Evolutionary conservation across 2,797 vertebrate genomes (phyloP).

Genomic region (Eulemur coronatus): DNA sequence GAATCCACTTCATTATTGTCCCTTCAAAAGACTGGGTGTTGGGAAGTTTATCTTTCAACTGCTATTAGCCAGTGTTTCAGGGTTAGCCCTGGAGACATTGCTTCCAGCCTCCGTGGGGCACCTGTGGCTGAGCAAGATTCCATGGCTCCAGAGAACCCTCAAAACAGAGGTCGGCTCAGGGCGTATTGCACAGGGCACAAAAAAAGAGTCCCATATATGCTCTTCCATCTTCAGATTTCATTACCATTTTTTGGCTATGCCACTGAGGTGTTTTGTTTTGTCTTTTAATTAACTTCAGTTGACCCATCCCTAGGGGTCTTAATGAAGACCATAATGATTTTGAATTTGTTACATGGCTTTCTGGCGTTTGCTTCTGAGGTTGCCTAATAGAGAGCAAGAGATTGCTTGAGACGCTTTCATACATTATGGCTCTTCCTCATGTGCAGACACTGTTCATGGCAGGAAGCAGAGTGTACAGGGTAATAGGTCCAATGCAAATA

Average conservation of each 20-base stretch:
- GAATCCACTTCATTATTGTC: not conserved
- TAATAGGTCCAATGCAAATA: not conserved
- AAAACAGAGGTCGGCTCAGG: not conserved
- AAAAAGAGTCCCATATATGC: not conserved
- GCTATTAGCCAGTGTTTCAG: not conserved
- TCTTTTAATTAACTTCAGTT: not conserved
- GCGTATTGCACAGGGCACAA: not conserved
- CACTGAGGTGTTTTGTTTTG: not conserved
- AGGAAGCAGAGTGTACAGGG: not conserved
- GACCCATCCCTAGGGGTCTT: not conserved
- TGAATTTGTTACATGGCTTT: not conserved
- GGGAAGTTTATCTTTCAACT: not conserved
- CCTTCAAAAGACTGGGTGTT: not conserved
- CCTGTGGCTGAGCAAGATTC: not conserved
- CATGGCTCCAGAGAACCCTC: not conserved
- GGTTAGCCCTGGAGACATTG: not conserved
- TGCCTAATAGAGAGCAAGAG: not conserved
- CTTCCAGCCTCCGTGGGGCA: not conserved
- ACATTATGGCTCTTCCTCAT: not conserved
- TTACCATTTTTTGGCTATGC: not conserved
- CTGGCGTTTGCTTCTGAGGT: not conserved
- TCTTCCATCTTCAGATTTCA: not conserved
- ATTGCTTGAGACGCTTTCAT: conserved; percentile 11
- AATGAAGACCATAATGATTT: not conserved
- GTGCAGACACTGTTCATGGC: not conserved